Conservation (phyloP, 2,797 vertebrate genomes). For the Amphiprion clarkii region DNA sequence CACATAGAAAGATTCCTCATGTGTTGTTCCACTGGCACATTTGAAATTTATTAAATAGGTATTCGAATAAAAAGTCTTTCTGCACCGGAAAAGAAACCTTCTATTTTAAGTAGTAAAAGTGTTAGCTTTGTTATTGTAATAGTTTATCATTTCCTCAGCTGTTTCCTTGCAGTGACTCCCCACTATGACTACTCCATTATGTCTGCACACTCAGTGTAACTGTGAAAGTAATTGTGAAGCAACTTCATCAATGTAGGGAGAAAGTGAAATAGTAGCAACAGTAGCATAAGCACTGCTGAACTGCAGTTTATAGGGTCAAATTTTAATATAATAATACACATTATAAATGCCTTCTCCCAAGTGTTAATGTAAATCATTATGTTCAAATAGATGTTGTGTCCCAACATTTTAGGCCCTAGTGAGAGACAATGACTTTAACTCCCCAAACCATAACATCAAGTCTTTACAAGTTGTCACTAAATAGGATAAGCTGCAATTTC, state of each 20-base stretch:
- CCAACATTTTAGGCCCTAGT: too few relatives aligned
- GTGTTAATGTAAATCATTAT: background rate
- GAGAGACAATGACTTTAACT: too few relatives aligned
- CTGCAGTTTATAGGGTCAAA: too few relatives aligned
- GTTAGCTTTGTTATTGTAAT: background rate
- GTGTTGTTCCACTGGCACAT: background rate
- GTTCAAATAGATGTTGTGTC: background rate
- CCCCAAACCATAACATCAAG: too few relatives aligned
- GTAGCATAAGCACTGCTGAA: too few relatives aligned
- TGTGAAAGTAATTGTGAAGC: background rate
- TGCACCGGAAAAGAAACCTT: background rate
- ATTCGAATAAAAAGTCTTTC: background rate
- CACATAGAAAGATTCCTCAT: background rate
- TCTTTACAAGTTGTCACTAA: too few relatives aligned
- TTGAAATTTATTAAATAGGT: background rate
- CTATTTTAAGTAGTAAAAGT: background rate
- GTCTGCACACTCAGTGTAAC: background rate
- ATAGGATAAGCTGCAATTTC: too few relatives aligned
- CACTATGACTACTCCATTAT: background rate
- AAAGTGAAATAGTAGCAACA: background rate
- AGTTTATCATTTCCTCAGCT: background rate
- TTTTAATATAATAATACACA: background rate
- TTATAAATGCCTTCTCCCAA: background rate
- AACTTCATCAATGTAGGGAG: background rate
- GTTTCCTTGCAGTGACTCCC: background rate